A percentile compares a stretch with the other conserved stretches of the same genome.
Evolutionary conservation across 2,113 vertebrate genomes (phyloP).

Genomic region (Onychostoma macrolepis): DNA sequence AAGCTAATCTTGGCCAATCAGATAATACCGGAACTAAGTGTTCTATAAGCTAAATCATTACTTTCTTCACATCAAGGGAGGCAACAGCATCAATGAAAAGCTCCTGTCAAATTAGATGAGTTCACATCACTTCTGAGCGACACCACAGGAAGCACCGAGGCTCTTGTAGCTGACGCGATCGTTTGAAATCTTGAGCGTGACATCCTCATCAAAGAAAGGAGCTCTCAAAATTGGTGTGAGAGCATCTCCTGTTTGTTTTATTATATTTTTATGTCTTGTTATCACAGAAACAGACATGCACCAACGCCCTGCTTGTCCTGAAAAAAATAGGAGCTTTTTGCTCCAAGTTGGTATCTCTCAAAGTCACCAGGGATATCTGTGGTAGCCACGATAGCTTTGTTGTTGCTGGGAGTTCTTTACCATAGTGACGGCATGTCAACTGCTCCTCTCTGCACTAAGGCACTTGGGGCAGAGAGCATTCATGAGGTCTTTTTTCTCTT

Average conservation of each 20-base stretch:
- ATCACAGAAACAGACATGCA: conserved; percentile 8
- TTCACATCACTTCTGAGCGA: conserved; percentile 64
- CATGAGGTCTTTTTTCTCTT: conserved; percentile 36
- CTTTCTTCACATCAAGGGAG: conserved; percentile 58
- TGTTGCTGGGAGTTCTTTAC: conserved; percentile 64
- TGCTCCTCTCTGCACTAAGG: conserved; percentile 39
- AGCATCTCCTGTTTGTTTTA: conserved; percentile 31
- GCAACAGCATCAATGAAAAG: conserved; percentile 30
- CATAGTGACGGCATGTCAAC: conserved; percentile 66
- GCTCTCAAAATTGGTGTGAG: conserved; percentile 33
- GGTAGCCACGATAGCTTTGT: conserved; percentile 70
- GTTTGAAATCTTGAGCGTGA: conserved; percentile 68
- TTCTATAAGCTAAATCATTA: conserved; percentile 57
- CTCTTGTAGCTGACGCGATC: conserved; percentile 68
- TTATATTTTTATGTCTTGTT: conserved; percentile 39
- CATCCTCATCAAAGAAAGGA: conserved; percentile 71
- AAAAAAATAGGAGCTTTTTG: conserved; percentile 20
- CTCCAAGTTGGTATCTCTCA: background rate
- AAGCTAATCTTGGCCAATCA: conserved; percentile 13
- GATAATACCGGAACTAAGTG: background rate
- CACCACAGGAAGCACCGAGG: conserved; percentile 52
- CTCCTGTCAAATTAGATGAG: conserved; percentile 64
- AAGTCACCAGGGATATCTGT: conserved; percentile 63
- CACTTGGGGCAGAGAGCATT: conserved; percentile 49
- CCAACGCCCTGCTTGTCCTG: background rate